A percentile compares a stretch with the other conserved stretches of the same genome.
phyloP scores from a whole-genome alignment of 2,888 invertebrate genomes.

The Phrixothrix hirtus region DNA sequence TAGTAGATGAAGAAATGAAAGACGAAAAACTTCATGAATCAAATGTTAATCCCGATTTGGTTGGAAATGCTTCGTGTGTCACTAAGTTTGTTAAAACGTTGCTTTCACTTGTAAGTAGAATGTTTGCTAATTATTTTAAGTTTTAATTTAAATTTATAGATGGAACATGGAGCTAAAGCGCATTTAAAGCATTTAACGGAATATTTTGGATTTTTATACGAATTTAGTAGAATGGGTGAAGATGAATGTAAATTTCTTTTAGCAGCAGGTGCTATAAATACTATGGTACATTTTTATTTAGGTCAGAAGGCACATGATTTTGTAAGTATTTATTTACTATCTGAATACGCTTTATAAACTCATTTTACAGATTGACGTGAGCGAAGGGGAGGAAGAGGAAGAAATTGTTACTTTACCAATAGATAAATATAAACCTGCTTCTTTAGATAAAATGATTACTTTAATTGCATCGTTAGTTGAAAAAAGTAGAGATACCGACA shows the following conservation, averaged over 20 bases:
- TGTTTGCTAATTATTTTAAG: slow-evolving; percentile 6
- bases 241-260: slow-evolving; percentile 89
- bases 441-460: slow-evolving; percentile 94
- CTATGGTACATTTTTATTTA: slow-evolving; percentile 90
- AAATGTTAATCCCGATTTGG: slow-evolving; percentile 57
- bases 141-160: slow-evolving; percentile 45
- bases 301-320: slow-evolving; percentile 78
- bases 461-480: slow-evolving; percentile 87
- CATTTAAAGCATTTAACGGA: slow-evolving; percentile 88
- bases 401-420: slow-evolving; percentile 66
- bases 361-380: slow-evolving; percentile 61
- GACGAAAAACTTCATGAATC: slow-evolving; percentile 11
- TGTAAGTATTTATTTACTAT: slow-evolving; percentile 55
- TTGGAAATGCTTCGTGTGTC: slow-evolving; percentile 84
- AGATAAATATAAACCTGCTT: slow-evolving; percentile 85
- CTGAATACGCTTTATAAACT: slow-evolving; percentile 1
- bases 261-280: slow-evolving; percentile 83
- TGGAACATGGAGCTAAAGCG: slow-evolving; percentile 86
- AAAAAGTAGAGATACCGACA: slow-evolving; percentile 79
- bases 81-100: slow-evolving; percentile 90
- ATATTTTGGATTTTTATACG: slow-evolving; percentile 88
- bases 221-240: slow-evolving; percentile 94
- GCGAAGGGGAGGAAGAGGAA: slow-evolving; percentile 73
- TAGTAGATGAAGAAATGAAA: slow-evolving; percentile 57
- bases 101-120: slow-evolving; percentile 71